Conservation (phyloP, 2,113 vertebrate genomes). For the Thunnus thynnus region DNA sequence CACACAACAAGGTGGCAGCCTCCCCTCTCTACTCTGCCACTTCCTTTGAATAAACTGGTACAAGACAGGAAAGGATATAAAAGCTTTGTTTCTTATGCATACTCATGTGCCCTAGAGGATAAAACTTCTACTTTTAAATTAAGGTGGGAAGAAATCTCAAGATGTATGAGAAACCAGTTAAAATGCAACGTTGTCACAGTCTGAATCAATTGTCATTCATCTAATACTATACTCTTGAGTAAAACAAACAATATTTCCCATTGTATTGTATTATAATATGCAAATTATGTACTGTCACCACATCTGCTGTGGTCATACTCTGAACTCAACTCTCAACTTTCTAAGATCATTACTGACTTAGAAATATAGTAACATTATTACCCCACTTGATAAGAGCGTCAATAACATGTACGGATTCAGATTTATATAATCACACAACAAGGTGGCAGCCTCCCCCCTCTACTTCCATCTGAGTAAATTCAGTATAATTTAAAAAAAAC, state of each 20-base stretch:
- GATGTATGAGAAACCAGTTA: neutral
- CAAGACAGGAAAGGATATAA: conserved; percentile 5
- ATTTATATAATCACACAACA: too few species aligned
- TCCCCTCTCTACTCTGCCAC: conserved; percentile 25
- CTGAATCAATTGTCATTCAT: neutral
- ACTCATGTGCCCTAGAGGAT: neutral
- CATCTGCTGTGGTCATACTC: neutral
- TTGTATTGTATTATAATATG: neutral
- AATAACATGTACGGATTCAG: too few species aligned
- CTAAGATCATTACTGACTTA: neutral
- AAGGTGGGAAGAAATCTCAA: conserved; percentile 11
- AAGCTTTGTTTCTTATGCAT: conserved; percentile 7
- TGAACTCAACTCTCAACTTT: neutral
- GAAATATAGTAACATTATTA: too few species aligned
- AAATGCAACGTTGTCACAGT: neutral
- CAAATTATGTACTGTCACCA: neutral
- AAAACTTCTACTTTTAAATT: conserved; percentile 17
- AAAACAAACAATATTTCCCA: neutral
- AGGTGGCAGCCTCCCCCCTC: too few species aligned
- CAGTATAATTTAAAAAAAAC: neutral
- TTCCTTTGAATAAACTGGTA: conserved; percentile 19
- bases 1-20: conserved; percentile 35
- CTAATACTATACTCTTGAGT: neutral
- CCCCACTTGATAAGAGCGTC: conserved; percentile 20
- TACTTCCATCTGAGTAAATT: too few species aligned